A percentile compares a stretch with the other conserved stretches of the same genome.
phyloP scores from a whole-genome alignment of 2,797 vertebrate species.

The Muscicapa striata region DNA sequence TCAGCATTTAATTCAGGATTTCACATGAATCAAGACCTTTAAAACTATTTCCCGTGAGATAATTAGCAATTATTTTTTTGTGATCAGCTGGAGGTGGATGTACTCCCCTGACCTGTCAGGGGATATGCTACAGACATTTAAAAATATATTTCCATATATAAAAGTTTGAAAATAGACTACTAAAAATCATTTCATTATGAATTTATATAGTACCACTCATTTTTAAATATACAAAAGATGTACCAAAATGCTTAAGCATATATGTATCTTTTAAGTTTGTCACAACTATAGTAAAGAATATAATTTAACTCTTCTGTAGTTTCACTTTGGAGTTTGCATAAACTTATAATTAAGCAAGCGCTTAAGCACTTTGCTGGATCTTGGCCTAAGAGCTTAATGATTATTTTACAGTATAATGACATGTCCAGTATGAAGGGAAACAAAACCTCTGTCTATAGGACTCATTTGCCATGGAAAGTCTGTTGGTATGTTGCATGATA shows the following conservation, averaged over 20 bases:
- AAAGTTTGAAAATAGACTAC: background rate
- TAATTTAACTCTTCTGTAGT: constrained; percentile 21
- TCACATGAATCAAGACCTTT: background rate
- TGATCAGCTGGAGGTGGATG: background rate
- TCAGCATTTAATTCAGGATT: background rate
- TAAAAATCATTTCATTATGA: background rate
- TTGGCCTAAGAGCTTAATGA: constrained; percentile 69
- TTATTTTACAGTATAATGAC: constrained; percentile 73
- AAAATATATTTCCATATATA: background rate
- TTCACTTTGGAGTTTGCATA: constrained; percentile 37
- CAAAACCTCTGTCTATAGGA: constrained; percentile 72
- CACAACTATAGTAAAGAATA: background rate
- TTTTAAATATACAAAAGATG: background rate
- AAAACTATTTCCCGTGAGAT: background rate
- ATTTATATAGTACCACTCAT: background rate
- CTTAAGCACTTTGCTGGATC: constrained; percentile 54
- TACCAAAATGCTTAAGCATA: background rate
- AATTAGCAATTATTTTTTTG: background rate
- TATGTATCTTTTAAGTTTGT: background rate
- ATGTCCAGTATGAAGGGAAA: constrained; percentile 73
- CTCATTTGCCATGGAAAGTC: constrained; percentile 72
- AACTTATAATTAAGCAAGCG: constrained; percentile 54
- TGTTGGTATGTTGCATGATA: constrained; percentile 78
- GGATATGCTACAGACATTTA: background rate
- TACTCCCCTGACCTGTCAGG: background rate